Base-by-base conservation (phyloP, 2,888 invertebrate species). In the Dusona sp. region DNA sequence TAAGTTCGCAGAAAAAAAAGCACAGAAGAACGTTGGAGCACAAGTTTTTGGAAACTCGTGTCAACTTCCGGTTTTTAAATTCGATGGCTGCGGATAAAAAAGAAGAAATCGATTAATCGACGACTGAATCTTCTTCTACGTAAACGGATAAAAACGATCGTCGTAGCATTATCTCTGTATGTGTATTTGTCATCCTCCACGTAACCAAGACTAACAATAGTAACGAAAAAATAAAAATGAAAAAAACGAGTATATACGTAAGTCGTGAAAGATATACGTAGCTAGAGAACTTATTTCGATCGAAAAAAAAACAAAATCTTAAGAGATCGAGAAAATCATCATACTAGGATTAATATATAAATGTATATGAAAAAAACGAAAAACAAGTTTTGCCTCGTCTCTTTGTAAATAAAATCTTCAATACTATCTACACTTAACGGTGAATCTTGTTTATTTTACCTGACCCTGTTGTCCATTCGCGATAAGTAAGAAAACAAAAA, bases 351-450 rank as follows among this genome's bases (percentile, higher is more conserved):
- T 79, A 79, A 83, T 74, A 83, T 81, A 74, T 78, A 74, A 84
- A 84, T 86, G 86, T 86, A 79, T 84, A 79, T 86, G 81, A 80
- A 83, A 72, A 9, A 73, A 83, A 74, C 7, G 73, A 79, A 42
- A 2, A 61, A 42, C 42, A 42, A 61, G 68, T 73, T 86, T 84
- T 79, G 86, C 84, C 74, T 84, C 78, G 74, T 84, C 81, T 81
- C 81, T 79, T 81, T 86, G 81, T 86, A 86, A 81, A 86, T 86
- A 86, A 86, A 86, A 86, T 79, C 84, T 81, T 86, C 83, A 74
- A 61, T 78, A 86, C 80, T 86, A 84, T 84, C 68, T 68, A 64
- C 57, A 84, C 68, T 64, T 67, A 61, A 11, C 72, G 7, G 72
- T 19, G 33, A 51, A 70, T n/a, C 3, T 42, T 16, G 22, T 83